phyloP scores from a whole-genome alignment of 1,140 invertebrate species.

The Cyrtorhinus lividipennis region DNA sequence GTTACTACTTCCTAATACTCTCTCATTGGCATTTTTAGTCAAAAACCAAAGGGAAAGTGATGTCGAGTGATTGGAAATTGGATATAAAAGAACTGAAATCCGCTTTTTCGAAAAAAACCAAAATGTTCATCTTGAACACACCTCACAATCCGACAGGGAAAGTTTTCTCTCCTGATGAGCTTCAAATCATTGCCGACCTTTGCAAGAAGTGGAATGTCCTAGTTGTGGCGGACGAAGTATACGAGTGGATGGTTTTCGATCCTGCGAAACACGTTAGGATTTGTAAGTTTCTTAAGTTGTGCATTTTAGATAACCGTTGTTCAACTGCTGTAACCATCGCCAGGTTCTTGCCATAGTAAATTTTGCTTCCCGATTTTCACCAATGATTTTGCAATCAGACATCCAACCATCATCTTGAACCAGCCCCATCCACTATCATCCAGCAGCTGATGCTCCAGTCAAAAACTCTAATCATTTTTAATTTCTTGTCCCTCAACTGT shows the following conservation, averaged over 20 bases:
- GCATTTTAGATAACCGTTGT: too few species aligned
- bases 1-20: neutral
- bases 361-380: too few species aligned
- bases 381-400: too few species aligned
- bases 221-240: slow-evolving; percentile 92
- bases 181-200: slow-evolving; percentile 64
- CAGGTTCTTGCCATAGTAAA: too few species aligned
- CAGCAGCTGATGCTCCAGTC: too few species aligned
- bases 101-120: slow-evolving; percentile 83
- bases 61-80: slow-evolving; percentile 77
- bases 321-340: too few species aligned
- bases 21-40: slow-evolving; percentile 27
- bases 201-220: slow-evolving; percentile 87
- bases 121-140: slow-evolving; percentile 90
- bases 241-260: slow-evolving; percentile 91
- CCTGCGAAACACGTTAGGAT: slow-evolving; percentile 78
- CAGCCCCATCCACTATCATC: too few species aligned
- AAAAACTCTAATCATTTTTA: too few species aligned
- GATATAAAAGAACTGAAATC: slow-evolving; percentile 66
- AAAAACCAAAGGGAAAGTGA: slow-evolving; percentile 30
- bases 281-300: slow-evolving; percentile 37
- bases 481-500: too few species aligned
- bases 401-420: too few species aligned
- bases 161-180: slow-evolving; percentile 56
- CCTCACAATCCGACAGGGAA: slow-evolving; percentile 94